phyloP scores from a whole-genome alignment of 2,797 vertebrate species.

The Ateles fusciceps region DNA sequence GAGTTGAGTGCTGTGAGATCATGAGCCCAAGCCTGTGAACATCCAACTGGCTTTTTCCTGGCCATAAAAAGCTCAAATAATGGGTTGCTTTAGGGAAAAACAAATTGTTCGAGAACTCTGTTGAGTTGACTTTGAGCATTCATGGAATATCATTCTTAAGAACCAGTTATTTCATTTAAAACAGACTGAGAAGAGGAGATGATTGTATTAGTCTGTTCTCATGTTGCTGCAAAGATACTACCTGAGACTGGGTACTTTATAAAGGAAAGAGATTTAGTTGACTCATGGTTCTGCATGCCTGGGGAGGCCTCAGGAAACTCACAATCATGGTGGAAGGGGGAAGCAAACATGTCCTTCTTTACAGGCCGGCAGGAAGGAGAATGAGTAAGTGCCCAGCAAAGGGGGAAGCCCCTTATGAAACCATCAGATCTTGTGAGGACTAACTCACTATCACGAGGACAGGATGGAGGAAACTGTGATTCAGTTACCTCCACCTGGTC shows the following conservation, averaged over 20 bases:
- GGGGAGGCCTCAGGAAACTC: not conserved
- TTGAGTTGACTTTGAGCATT: not conserved
- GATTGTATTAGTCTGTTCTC: not conserved
- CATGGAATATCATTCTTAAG: not conserved
- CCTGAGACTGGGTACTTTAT: not conserved
- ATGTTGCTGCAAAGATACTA: not conserved
- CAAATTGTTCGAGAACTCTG: not conserved
- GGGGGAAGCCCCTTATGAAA: not conserved
- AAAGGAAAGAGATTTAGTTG: not conserved
- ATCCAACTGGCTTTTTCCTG: not conserved
- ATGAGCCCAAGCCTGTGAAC: not conserved
- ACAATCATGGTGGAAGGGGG: not conserved
- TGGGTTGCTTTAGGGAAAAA: not conserved
- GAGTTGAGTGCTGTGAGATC: fast-evolving
- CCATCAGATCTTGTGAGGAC: not conserved
- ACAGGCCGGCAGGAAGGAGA: not conserved
- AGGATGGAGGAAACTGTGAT: not conserved
- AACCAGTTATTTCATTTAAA: not conserved
- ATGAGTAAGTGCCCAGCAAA: not conserved
- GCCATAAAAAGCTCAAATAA: not conserved
- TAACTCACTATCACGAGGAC: not conserved
- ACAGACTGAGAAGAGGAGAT: not conserved
- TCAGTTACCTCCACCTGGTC: not conserved
- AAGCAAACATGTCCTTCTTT: not conserved
- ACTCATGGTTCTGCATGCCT: not conserved